These are phyloP conservation scores for Drosophila nigrodunni DNA, from an alignment of 1,140 invertebrate species.

Conservation along the genomic window DNA sequence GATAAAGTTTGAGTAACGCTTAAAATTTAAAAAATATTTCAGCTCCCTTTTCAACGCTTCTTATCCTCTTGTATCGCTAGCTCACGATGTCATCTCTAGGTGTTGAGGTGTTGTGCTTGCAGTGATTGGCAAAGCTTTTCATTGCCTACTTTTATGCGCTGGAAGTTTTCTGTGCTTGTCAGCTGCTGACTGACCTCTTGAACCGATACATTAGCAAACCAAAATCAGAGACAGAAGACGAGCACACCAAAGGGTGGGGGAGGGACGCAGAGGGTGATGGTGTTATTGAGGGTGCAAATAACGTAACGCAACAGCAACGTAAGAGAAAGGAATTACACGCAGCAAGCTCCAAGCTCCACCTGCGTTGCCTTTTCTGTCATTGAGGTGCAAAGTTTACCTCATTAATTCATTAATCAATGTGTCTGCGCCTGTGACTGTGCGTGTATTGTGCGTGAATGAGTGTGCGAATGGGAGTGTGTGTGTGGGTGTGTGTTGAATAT, in stretches of 20 bases:
- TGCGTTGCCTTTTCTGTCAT: constrained; percentile 72
- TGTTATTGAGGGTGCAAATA: neutral
- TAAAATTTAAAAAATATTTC: too few relatives aligned
- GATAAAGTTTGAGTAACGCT: too few relatives aligned
- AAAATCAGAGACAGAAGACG: constrained; percentile 62
- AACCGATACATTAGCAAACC: constrained; percentile 73
- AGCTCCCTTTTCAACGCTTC: neutral
- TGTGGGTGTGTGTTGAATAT: constrained; percentile 11
- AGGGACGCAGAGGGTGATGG: neutral
- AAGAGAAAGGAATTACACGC: constrained; percentile 62
- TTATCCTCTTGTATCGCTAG: neutral
- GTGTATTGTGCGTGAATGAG: constrained; percentile 29
- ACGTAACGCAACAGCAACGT: constrained; percentile 46
- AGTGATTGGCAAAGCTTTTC: constrained; percentile 46
- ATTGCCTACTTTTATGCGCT: constrained; percentile 59
- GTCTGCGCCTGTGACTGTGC: constrained; percentile 63
- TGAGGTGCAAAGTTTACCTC: constrained; percentile 83
- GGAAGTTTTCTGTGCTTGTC: constrained; percentile 59
- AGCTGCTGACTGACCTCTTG: constrained; percentile 70
- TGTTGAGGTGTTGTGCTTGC: constrained; percentile 26
- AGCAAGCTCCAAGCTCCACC: constrained; percentile 53
- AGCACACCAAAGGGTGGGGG: neutral
- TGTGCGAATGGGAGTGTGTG: constrained; percentile 12
- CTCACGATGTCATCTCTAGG: constrained; percentile 19
- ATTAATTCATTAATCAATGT: constrained; percentile 84